Conservation (phyloP, 2,113 vertebrate species). For the Phaethon lepturus region DNA sequence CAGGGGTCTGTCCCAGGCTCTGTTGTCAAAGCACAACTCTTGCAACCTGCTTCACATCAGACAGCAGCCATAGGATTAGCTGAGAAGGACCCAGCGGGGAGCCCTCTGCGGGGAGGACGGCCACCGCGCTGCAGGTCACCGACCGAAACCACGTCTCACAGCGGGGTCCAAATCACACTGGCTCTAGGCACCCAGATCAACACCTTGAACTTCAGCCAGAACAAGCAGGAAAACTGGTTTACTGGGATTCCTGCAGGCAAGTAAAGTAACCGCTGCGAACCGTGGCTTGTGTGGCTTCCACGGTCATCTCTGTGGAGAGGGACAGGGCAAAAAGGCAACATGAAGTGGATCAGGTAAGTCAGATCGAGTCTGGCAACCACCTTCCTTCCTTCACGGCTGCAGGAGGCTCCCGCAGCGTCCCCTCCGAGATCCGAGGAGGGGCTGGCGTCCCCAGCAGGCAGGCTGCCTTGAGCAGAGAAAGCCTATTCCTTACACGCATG, state of each 20-base stretch:
- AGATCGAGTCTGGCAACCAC: background rate
- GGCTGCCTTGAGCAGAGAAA: background rate
- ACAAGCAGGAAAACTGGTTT: background rate
- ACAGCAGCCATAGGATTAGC: background rate
- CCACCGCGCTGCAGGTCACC: background rate
- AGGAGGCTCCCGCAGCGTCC: background rate
- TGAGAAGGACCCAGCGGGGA: background rate
- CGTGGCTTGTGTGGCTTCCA: background rate
- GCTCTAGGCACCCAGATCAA: background rate
- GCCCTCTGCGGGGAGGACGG: background rate
- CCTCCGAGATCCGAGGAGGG: fast-evolving
- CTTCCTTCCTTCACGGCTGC: fast-evolving
- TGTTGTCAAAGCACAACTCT: background rate
- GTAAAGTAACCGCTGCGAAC: background rate
- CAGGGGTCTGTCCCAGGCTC: background rate
- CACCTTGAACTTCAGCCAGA: background rate
- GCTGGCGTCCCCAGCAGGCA: background rate
- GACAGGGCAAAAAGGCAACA: background rate
- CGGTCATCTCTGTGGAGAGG: background rate
- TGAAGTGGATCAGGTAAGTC: background rate
- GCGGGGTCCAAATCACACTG: background rate
- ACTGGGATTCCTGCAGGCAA: background rate
- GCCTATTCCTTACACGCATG: fast-evolving
- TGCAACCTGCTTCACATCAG: background rate
- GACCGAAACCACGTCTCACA: background rate